Evolutionary conservation across 2,797 vertebrate genomes (phyloP), one percentile per base, ranked within the genome.

Genomic region (Channa striata): DNA sequence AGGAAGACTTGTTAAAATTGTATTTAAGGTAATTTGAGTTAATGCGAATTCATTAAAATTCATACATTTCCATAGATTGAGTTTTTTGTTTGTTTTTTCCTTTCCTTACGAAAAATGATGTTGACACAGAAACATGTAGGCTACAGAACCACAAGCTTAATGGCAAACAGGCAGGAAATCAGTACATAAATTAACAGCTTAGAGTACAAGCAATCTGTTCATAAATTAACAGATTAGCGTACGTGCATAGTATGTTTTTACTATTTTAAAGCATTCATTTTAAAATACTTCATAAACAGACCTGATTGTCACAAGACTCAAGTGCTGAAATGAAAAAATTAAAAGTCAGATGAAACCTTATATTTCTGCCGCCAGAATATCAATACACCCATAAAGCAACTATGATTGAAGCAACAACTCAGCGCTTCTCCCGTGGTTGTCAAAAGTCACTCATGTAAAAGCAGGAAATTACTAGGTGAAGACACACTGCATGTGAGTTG

Each of bases 361-460:
- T 58, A 42, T 65, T 53, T 78, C 34, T 14, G 16, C 34, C 23
- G 19, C 14, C 3, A 8, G 59, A n/a, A 62, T 52, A 66, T 63
- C 46, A 66, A 72, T 42, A 30, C 1, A 6, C 11, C 13, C 6
- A 11, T n/a, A 33, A 10, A 14, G 8, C 25, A 19, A 4, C 51
- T 48, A 34, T 66, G 76, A 86, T 62, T 78, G 78, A 77, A 62
- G 75, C 74, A 51, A 72, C 84, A 71, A 67, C 56, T 87, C 81
- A 70, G 39, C 9, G 50, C 70, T 48, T 62, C 43, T 50, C 42
- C 37, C 19, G 47, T 9, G 51, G 43, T 48, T 67, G 73, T 77
- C 66, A 52, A 39, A 33, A 68, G 40, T 56, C 62, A 40, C 47
- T 64, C 66, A 58, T 1, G 46, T 33, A 75, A 78, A 65, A 50